A percentile compares a stretch with the other conserved stretches of the same genome.
phyloP scores from a whole-genome alignment of 2,113 vertebrate genomes.

The Hyperopisus bebe region DNA sequence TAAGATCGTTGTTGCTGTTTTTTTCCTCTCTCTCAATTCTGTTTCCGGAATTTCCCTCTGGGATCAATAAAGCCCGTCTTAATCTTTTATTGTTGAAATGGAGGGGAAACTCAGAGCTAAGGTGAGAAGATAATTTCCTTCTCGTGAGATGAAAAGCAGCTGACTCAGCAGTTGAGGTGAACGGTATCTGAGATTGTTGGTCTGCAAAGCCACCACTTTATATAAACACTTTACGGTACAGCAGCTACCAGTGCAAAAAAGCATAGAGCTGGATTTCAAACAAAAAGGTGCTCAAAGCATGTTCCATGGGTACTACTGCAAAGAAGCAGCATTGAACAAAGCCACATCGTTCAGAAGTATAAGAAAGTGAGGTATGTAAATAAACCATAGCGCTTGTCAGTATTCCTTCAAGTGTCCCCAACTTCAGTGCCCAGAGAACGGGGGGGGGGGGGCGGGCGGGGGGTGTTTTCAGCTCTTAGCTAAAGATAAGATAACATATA shows the following conservation, averaged over 20 bases:
- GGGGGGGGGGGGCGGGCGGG: neutral
- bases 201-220: neutral
- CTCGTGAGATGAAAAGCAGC: neutral
- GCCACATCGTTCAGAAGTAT: neutral
- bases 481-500: neutral
- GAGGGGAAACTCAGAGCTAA: neutral
- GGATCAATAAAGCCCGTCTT: neutral
- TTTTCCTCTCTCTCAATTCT: neutral
- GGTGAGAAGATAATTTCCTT: neutral
- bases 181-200: neutral
- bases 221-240: neutral
- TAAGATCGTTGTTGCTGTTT: neutral
- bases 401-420: neutral
- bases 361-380: neutral
- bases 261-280: neutral
- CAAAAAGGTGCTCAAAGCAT: neutral
- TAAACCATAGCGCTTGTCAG: neutral
- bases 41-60: neutral
- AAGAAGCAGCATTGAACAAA: neutral
- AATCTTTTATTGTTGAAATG: neutral
- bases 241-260: neutral
- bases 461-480: neutral
- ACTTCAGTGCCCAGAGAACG: neutral
- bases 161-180: neutral
- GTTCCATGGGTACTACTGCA: neutral